Conservation (phyloP, 2,797 vertebrate genomes). For the Simalia tracyae region DNA sequence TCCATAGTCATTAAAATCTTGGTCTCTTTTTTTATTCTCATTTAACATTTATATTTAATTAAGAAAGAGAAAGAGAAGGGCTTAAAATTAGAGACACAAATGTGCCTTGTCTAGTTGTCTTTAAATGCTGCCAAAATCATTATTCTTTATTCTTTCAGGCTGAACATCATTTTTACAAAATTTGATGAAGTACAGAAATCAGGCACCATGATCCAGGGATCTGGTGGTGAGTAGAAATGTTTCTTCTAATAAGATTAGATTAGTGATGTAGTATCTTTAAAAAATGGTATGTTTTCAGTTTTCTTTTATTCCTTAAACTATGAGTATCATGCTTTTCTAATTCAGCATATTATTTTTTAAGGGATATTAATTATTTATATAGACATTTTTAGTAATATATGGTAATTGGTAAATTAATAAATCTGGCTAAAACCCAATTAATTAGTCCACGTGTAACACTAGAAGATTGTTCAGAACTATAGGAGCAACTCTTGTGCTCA, state of each 20-base stretch:
- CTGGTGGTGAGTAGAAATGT: constrained; percentile 81
- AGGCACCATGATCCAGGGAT: constrained; percentile 91
- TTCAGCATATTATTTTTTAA: background rate
- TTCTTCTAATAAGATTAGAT: background rate
- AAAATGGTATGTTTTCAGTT: background rate
- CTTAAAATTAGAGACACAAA: background rate
- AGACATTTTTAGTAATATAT: background rate
- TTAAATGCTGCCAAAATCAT: constrained; percentile 17
- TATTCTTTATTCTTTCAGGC: constrained; percentile 72
- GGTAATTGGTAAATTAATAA: background rate
- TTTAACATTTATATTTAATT: background rate
- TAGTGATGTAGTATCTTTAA: background rate
- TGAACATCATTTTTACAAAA: constrained; percentile 98
- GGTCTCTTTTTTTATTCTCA: background rate
- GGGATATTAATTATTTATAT: background rate
- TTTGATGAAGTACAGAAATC: constrained; percentile 98
- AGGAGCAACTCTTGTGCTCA: background rate
- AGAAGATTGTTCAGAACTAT: background rate
- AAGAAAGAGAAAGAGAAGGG: background rate
- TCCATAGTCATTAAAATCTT: background rate
- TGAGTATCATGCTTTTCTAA: background rate
- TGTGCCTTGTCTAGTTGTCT: background rate
- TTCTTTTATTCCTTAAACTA: background rate
- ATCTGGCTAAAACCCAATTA: background rate
- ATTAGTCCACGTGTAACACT: background rate